phyloP scores from a whole-genome alignment of 2,888 invertebrate species.

The Apamea crenata region DNA sequence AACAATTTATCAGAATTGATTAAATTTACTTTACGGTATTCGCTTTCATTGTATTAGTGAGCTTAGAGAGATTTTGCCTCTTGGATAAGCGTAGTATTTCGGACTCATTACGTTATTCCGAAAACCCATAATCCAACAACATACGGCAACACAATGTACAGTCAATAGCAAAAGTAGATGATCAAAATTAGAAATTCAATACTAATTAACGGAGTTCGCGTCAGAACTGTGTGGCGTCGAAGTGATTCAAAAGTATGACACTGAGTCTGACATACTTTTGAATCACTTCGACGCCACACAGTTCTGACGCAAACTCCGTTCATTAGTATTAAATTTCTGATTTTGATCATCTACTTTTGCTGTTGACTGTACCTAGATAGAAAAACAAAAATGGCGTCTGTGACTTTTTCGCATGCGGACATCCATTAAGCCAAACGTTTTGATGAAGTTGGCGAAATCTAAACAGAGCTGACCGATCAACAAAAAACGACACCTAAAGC shows the following conservation, averaged over 20 bases:
- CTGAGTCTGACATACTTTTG: too few relatives aligned
- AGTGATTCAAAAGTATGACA: too few relatives aligned
- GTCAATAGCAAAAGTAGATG: too few relatives aligned
- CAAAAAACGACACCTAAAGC: slow-evolving; percentile 66
- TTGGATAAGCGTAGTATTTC: slow-evolving; percentile 42
- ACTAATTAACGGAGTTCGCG: too few relatives aligned
- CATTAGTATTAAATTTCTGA: too few relatives aligned
- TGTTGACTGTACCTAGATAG: too few relatives aligned
- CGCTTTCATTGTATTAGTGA: slow-evolving; percentile 47
- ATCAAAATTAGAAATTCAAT: too few relatives aligned
- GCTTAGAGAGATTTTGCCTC: slow-evolving; percentile 38
- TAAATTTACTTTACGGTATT: slow-evolving; percentile 61
- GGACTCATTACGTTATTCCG: slow-evolving; percentile 30
- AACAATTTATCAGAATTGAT: slow-evolving; percentile 66
- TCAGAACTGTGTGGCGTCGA: too few relatives aligned
- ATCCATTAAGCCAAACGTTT: slow-evolving; percentile 55
- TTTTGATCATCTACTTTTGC: too few relatives aligned
- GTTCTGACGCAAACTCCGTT: too few relatives aligned
- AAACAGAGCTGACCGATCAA: slow-evolving; percentile 66
- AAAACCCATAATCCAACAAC: slow-evolving; percentile 9
- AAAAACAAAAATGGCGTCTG: slow-evolving; percentile 17
- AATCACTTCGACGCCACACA: too few relatives aligned
- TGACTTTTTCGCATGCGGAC: slow-evolving; percentile 28
- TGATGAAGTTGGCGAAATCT: slow-evolving; percentile 66
- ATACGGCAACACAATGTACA: not conserved